Evolutionary conservation across 2,888 invertebrate species (phyloP).

Genomic region (Meliscaeva auricollis): DNA sequence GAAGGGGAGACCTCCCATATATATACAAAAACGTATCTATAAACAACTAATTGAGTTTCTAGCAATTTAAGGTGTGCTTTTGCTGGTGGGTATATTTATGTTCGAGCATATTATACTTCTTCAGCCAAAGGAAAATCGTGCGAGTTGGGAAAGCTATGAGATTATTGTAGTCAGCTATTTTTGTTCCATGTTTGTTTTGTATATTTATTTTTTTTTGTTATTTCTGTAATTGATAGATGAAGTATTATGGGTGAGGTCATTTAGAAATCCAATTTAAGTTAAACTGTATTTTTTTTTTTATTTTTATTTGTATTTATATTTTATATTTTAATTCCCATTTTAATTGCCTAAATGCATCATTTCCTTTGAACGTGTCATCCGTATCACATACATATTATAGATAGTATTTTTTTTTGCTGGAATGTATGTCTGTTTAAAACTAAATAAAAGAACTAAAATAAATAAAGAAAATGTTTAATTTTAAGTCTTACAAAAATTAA

Average conservation of each 20-base stretch:
- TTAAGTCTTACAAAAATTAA: constrained; percentile 14
- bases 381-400: constrained; percentile 22
- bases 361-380: constrained; percentile 36
- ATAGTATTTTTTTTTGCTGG: constrained; percentile 40
- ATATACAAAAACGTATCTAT: background rate
- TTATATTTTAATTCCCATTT: background rate
- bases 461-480: constrained; percentile 9
- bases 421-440: constrained; percentile 59
- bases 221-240: too few species aligned
- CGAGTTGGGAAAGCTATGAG: constrained; percentile 15
- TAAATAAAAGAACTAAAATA: background rate
- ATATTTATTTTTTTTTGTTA: too few species aligned
- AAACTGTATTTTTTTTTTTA: too few species aligned
- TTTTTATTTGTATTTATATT: background rate
- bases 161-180: constrained; percentile 47
- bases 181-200: constrained; percentile 5
- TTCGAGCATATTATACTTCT: background rate
- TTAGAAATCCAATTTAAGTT: background rate
- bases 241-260: background rate
- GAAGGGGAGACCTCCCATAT: too few species aligned
- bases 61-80: constrained; percentile 43
- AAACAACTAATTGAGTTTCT: constrained; percentile 64
- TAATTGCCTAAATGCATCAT: background rate
- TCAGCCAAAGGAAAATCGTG: constrained; percentile 12
- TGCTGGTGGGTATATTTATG: background rate